Evolutionary conservation across 1,140 invertebrate genomes (phyloP).

Genomic region (Trichoplusia ni): DNA sequence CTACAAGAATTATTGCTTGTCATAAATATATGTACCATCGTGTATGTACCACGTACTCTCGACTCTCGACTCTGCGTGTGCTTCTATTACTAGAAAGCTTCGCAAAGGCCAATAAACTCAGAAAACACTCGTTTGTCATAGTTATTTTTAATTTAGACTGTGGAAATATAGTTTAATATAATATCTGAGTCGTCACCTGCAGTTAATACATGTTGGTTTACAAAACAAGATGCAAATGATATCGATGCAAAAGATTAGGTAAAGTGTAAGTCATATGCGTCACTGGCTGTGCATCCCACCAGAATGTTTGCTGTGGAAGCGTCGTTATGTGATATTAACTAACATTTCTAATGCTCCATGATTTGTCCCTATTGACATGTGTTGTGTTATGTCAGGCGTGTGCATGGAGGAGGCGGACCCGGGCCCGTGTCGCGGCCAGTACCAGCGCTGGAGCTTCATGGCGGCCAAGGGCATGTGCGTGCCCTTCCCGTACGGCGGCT

Average conservation of each 20-base stretch:
- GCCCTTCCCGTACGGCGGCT: constrained; percentile 94
- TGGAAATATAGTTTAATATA: too few relatives aligned
- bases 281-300: too few relatives aligned
- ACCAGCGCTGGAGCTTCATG: constrained; percentile 93
- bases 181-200: too few relatives aligned
- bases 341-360: background rate
- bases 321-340: background rate
- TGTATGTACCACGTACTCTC: background rate
- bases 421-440: constrained; percentile 92
- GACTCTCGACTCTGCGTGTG: background rate
- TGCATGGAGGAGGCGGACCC: constrained; percentile 87
- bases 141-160: too few relatives aligned
- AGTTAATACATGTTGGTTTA: too few relatives aligned
- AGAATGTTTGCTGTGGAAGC: too few relatives aligned
- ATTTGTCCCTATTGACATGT: background rate
- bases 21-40: constrained; percentile 3
- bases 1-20: background rate
- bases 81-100: background rate
- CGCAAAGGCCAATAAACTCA: background rate
- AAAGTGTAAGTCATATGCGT: too few relatives aligned
- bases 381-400: constrained; percentile 79
- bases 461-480: constrained; percentile 87
- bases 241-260: too few relatives aligned
- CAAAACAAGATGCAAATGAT: too few relatives aligned
- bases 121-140: too few relatives aligned